These are phyloP conservation scores for Belgica antarctica DNA, from an alignment of 2,888 invertebrate genomes.

Conservation along the genomic window DNA sequence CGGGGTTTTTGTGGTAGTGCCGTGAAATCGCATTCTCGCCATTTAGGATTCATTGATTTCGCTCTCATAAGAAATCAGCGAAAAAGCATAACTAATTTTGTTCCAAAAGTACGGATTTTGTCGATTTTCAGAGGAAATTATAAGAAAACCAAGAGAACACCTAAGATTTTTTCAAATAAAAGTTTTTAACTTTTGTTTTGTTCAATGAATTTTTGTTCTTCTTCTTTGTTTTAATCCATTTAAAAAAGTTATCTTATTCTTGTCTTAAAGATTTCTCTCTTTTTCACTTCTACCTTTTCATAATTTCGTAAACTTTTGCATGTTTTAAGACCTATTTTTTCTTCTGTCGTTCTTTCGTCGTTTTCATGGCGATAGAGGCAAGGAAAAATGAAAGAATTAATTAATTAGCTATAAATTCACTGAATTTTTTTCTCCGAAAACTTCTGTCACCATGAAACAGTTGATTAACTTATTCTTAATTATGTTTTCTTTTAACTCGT, in stretches of 20 bases:
- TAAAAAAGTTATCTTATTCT: slow-evolving; percentile 20
- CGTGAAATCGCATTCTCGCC: no score
- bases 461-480: slow-evolving; percentile 42
- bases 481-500: slow-evolving; percentile 27
- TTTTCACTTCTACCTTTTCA: slow-evolving; percentile 13
- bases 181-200: slow-evolving; percentile 25
- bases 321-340: not conserved
- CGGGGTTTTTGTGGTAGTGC: no score
- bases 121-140: slow-evolving; percentile 11
- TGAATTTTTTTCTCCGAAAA: slow-evolving; percentile 25
- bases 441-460: slow-evolving; percentile 41
- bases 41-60: no score
- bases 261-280: not conserved
- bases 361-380: slow-evolving; percentile 38
- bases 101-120: slow-evolving; percentile 25
- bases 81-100: slow-evolving; percentile 12
- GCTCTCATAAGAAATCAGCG: not conserved
- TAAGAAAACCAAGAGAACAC: slow-evolving; percentile 15
- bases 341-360: slow-evolving; percentile 3
- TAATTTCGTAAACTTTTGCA: slow-evolving; percentile 34
- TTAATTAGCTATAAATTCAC: slow-evolving; percentile 32
- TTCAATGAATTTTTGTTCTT: no score
- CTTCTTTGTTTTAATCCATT: slow-evolving; percentile 26
- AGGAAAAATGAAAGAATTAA: slow-evolving; percentile 33
- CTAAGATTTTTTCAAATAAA: slow-evolving; percentile 26